Evolutionary conservation across 1,140 invertebrate genomes (phyloP).

Genomic region (Antheraea pernyi): DNA sequence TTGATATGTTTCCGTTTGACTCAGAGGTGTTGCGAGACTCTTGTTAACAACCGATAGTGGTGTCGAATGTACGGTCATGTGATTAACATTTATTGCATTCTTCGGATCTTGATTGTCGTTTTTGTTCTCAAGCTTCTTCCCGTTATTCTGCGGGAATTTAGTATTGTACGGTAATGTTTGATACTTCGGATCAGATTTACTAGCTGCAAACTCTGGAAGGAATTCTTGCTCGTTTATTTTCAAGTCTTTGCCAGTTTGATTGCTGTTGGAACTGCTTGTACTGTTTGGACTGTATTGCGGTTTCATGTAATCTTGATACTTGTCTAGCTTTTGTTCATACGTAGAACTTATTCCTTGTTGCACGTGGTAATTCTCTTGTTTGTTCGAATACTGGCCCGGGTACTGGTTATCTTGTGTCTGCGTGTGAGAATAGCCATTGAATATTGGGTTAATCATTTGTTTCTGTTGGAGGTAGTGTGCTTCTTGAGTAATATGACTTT

Average conservation of each 20-base stretch:
- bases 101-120: slow-evolving; percentile 56
- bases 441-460: slow-evolving; percentile 70
- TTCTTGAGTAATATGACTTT: slow-evolving; percentile 73
- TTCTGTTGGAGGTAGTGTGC: slow-evolving; percentile 76
- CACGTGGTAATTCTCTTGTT: slow-evolving; percentile 70
- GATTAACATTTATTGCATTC: slow-evolving; percentile 68
- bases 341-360: slow-evolving; percentile 68
- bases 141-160: slow-evolving; percentile 84
- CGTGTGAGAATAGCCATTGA: slow-evolving; percentile 67
- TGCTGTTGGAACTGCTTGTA: slow-evolving; percentile 70
- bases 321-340: slow-evolving; percentile 72
- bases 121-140: slow-evolving; percentile 63
- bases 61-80: slow-evolving; percentile 84
- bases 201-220: slow-evolving; percentile 78
- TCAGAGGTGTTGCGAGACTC: slow-evolving; percentile 81
- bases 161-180: slow-evolving; percentile 95
- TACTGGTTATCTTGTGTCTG: slow-evolving; percentile 59
- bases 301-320: slow-evolving; percentile 69
- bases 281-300: slow-evolving; percentile 72
- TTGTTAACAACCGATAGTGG: slow-evolving; percentile 84
- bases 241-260: slow-evolving; percentile 68
- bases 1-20: slow-evolving; percentile 78
- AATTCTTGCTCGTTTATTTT: slow-evolving; percentile 78
- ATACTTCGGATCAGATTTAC: slow-evolving; percentile 95
- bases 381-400: slow-evolving; percentile 62